Evolutionary conservation across 2,113 vertebrate species (phyloP).

Genomic region (Tautogolabrus adspersus): DNA sequence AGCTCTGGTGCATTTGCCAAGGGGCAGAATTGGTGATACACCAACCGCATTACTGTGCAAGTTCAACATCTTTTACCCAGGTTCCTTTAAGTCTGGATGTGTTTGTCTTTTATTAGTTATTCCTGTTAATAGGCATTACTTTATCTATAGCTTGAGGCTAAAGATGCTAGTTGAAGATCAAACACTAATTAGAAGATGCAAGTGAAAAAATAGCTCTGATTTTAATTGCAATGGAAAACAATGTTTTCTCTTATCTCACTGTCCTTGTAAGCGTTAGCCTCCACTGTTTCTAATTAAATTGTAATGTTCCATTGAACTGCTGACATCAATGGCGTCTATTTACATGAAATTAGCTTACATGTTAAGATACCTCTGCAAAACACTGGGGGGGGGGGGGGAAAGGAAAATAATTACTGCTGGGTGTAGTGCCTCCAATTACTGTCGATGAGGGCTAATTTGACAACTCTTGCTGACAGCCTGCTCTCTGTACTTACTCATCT

Average conservation of each 20-base stretch:
- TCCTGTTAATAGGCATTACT: conserved; percentile 1
- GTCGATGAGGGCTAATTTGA: conserved; percentile 73
- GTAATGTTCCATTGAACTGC: conserved; percentile 51
- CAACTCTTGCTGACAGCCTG: conserved; percentile 61
- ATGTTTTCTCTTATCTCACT: conserved; percentile 34
- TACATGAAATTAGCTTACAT: conserved; percentile 55
- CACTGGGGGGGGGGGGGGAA: conserved; percentile 1
- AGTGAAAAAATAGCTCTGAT: neutral
- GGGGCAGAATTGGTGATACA: conserved; percentile 60
- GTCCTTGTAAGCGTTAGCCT: conserved; percentile 6
- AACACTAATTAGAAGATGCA: neutral
- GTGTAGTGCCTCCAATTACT: conserved; percentile 77
- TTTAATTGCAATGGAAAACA: conserved; percentile 26
- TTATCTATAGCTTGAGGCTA: neutral
- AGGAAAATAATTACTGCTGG: conserved; percentile 62
- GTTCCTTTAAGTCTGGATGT: conserved; percentile 11
- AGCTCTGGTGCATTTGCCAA: conserved; percentile 66
- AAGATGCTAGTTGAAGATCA: conserved; percentile 20
- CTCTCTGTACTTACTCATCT: conserved; percentile 70
- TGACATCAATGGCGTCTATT: conserved; percentile 56
- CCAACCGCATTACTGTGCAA: conserved; percentile 48
- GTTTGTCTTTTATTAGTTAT: conserved; percentile 2
- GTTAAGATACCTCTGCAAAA: conserved; percentile 51
- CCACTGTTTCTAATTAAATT: conserved; percentile 50
- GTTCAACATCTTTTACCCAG: conserved; percentile 37